Evolutionary conservation across 2,888 invertebrate genomes (phyloP), one percentile per base, ranked within the genome.

Genomic region (Phaonia tiefii): DNA sequence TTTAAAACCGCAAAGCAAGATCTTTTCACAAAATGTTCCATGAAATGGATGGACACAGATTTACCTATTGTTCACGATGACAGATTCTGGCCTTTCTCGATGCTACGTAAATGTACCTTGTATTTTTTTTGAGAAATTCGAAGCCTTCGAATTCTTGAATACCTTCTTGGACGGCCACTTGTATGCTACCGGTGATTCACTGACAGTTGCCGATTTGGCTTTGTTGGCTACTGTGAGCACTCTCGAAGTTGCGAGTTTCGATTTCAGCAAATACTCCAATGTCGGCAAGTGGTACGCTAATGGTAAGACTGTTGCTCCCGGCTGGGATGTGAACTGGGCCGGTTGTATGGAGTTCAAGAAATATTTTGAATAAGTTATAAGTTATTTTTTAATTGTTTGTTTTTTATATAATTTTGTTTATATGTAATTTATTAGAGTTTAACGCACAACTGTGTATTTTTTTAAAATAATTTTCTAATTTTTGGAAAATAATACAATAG

Each of bases 111-210:
- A n/a, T n/a, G n/a, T n/a, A n/a, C n/a, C n/a, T n/a, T n/a, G n/a
- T n/a, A n/a, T n/a, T n/a, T n/a, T n/a, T n/a, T 89, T 93, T 82
- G 93, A 93, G 84, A 95, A 94, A 88, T 92, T 96, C 58, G 93
- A 94, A 49, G 94, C 94, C 1, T 91, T 96, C 65, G 92, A 92
- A 42, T 93, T 94, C 83, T 90, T 96, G 39, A 94, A 96, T 85
- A 93, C 90, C n/a, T 95, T 95, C 91, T 92, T 97, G 31, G 93
- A 94, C 56, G 94, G 93, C 0, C 92, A 94, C 85, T 92, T 93
- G 83, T 97, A 93, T 90, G 93, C 91, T 42, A 96, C 96, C n/a
- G 97, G 96, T 1, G 92, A 94, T 76, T 92, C 92, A 77, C 91
- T n/a, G n/a, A n/a, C n/a, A n/a, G n/a, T n/a, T n/a, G n/a, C n/a